phyloP scores from a whole-genome alignment of 2,113 vertebrate species.

The Neotragus pygmaeus region DNA sequence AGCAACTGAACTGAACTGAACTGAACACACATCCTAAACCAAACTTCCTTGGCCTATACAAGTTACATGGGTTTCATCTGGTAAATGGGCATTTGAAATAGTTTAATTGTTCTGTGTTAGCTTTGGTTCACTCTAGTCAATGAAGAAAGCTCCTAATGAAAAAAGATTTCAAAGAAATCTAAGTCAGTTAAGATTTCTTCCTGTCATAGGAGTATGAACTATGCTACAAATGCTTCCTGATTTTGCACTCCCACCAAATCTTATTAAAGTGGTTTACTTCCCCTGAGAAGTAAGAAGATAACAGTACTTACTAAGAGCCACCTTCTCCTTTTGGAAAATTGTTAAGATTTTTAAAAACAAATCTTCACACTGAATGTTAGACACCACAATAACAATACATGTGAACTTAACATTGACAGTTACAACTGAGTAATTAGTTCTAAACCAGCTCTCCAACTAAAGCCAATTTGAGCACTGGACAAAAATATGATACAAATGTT shows the following conservation, averaged over 20 bases:
- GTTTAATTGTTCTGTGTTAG: not conserved
- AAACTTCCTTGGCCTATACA: not conserved
- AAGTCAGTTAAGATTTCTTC: not conserved
- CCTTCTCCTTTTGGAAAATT: not conserved
- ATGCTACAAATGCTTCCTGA: not conserved
- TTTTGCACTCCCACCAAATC: not conserved
- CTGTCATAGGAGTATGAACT: not conserved
- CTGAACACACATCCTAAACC: not conserved
- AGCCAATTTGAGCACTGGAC: not conserved
- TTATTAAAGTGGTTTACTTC: not conserved
- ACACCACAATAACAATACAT: not conserved
- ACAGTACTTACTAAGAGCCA: not conserved
- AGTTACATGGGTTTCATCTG: not conserved
- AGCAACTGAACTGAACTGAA: no score
- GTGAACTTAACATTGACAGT: not conserved
- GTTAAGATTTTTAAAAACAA: not conserved
- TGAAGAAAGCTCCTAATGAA: not conserved
- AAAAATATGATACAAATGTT: not conserved
- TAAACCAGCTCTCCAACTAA: not conserved
- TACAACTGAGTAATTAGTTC: not conserved
- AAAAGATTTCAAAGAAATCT: conserved; percentile 8
- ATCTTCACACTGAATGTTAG: not conserved
- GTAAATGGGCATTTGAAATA: not conserved
- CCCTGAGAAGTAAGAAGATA: not conserved
- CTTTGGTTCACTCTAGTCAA: not conserved